Evolutionary conservation across 2,113 vertebrate species (phyloP).

Genomic region (Petrocephalus microphthalmus): DNA sequence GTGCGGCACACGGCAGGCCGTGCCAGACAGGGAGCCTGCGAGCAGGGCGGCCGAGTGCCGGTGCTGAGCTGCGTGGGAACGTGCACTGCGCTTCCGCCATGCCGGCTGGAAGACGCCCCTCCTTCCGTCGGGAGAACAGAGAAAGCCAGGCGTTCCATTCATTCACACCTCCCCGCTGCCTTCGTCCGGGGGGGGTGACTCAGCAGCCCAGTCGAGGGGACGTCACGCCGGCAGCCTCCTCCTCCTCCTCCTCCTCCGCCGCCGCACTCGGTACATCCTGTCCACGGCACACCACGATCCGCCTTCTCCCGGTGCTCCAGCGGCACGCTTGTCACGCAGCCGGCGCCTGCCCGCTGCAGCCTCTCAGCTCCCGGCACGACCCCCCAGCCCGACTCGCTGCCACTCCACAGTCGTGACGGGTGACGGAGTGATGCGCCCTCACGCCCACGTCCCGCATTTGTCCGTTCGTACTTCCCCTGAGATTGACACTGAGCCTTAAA

Average conservation of each 20-base stretch:
- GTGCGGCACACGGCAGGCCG: background rate
- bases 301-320: background rate
- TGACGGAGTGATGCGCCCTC: background rate
- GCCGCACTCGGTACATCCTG: background rate
- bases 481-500: background rate
- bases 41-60: background rate
- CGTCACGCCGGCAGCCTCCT: conserved; percentile 2
- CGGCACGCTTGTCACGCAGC: background rate
- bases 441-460: background rate
- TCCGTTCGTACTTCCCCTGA: background rate
- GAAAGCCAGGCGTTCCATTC: conserved; percentile 17
- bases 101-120: background rate
- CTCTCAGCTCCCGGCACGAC: background rate
- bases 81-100: background rate
- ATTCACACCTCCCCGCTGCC: conserved; percentile 23
- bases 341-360: background rate
- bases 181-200: conserved; percentile 19
- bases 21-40: background rate
- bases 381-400: background rate
- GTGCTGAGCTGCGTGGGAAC: background rate
- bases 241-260: conserved; percentile 10
- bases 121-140: background rate
- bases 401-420: background rate
- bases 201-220: background rate
- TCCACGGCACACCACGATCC: background rate